Evolutionary conservation across 2,888 invertebrate genomes (phyloP), one percentile per base, ranked within the genome.

Genomic region (Caenorhabditis sinica): DNA sequence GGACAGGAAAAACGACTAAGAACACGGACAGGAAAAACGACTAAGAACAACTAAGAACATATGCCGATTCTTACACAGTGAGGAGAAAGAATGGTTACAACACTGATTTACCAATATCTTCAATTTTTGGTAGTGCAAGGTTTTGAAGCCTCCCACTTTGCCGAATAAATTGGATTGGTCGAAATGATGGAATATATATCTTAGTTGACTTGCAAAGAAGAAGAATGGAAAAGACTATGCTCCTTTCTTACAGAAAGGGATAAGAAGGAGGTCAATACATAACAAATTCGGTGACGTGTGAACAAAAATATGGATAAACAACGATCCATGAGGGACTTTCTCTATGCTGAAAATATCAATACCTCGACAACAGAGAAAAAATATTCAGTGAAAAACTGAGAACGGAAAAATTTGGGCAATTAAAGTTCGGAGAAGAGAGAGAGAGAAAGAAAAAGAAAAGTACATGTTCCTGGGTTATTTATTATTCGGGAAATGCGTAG

Each of bases 221-320:
- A 28, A 56, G 25, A 56, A 23, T 45, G 11, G 33, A 66, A 68
- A 68, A 68, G 68, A 68, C 49, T 36, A 58, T 72, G 73, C 73
- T 56, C n/a, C 72, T 28, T 51, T 33, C 11, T 45, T 60, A 25
- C 65, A 65, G n/a, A 75, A 58, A 68, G 45, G 76, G 68, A 68
- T 60, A 68, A 68, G 66, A 74, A 51, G 76, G 77, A 69, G 69
- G 77, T 61, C 77, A 77, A 77, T 77, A 77, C 77, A 77, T 77
- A 77, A 77, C 61, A 77, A 77, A 77, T 77, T 71, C 36, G 79
- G 36, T 63, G 63, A 76, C 76, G 76, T 56, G 68, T 60, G 58
- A 60, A 33, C 36, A 43, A 25, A 65, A 53, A 63, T 53, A 63
- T 43, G 65, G 74, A 74, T 40, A 51, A 53, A 63, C 74, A 73